phyloP scores from a whole-genome alignment of 2,888 invertebrate genomes.

The Peribatodes rhomboidaria region DNA sequence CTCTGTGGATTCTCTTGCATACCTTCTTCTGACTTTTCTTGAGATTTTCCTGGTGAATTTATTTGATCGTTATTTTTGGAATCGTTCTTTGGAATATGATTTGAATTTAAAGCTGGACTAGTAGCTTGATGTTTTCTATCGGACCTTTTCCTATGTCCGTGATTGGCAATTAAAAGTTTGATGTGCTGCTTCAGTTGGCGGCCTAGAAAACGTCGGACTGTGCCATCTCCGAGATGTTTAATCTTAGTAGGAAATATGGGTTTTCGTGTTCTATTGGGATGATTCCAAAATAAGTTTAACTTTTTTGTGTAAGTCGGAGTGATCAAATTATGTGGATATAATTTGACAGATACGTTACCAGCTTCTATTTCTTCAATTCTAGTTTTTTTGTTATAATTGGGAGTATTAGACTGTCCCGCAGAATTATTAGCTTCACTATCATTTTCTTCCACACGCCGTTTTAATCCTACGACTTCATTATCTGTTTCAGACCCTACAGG shows the following conservation, averaged over 20 bases:
- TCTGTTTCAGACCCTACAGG: neutral
- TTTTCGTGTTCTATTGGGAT: slow-evolving; percentile 14
- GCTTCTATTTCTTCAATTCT: neutral
- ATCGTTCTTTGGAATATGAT: neutral
- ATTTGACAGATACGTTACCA: slow-evolving; percentile 4
- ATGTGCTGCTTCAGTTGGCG: slow-evolving; percentile 6
- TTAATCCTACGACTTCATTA: neutral
- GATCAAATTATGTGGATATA: neutral
- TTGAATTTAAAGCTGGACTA: neutral
- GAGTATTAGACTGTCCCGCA: neutral
- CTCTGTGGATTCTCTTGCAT: neutral
- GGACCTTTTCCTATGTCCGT: neutral
- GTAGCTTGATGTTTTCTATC: slow-evolving; percentile 1
- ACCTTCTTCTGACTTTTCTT: neutral
- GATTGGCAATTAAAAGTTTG: slow-evolving; percentile 6
- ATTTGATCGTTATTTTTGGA: neutral
- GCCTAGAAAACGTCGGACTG: slow-evolving; percentile 7
- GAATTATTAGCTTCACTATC: neutral
- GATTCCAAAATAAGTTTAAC: neutral
- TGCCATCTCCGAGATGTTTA: slow-evolving; percentile 15
- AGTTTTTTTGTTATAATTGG: neutral
- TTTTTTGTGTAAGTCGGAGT: slow-evolving; percentile 4
- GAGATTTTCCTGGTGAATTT: neutral
- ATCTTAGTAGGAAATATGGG: slow-evolving; percentile 18
- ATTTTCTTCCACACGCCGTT: neutral